A percentile compares a stretch with the other conserved stretches of the same genome.
Conservation (phyloP, 2,113 vertebrate species). For the Hystrix cristata region DNA sequence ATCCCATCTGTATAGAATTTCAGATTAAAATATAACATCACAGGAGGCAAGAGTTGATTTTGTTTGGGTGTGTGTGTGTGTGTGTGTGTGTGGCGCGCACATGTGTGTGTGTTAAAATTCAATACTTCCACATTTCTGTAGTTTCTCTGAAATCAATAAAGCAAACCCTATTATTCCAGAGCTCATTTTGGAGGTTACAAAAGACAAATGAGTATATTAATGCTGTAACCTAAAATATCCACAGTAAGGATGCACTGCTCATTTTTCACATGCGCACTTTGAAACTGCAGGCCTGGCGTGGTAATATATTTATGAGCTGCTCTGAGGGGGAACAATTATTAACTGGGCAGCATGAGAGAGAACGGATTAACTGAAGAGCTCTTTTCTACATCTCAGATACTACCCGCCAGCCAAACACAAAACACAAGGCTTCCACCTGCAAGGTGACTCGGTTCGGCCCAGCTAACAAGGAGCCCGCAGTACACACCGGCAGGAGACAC, state of each 20-base stretch:
- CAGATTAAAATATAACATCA: neutral
- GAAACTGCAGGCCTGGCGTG: neutral
- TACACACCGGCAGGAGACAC: neutral
- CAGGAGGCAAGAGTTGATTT: neutral
- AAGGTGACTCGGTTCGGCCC: neutral
- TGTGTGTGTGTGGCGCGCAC: neutral
- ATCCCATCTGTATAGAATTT: neutral
- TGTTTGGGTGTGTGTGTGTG: neutral
- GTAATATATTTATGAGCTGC: slow-evolving; percentile 64
- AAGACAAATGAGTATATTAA: slow-evolving; percentile 58
- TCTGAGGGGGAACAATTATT: slow-evolving; percentile 63
- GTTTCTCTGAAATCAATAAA: slow-evolving; percentile 70
- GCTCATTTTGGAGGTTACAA: slow-evolving; percentile 34
- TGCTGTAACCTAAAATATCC: slow-evolving; percentile 66
- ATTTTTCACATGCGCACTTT: slow-evolving; percentile 55
- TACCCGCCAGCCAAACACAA: neutral
- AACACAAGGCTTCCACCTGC: neutral
- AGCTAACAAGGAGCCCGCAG: neutral
- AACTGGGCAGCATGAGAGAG: slow-evolving; percentile 45
- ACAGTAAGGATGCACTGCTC: neutral
- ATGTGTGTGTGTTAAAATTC: neutral
- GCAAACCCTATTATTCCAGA: slow-evolving; percentile 15
- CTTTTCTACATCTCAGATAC: neutral
- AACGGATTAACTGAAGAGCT: slow-evolving; percentile 54
- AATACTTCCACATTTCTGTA: neutral